Percentiles rank a stretch among this genome's conserved stretches.
phyloP scores from a whole-genome alignment of 1,140 invertebrate genomes.

The Marisa cornuarietis region DNA sequence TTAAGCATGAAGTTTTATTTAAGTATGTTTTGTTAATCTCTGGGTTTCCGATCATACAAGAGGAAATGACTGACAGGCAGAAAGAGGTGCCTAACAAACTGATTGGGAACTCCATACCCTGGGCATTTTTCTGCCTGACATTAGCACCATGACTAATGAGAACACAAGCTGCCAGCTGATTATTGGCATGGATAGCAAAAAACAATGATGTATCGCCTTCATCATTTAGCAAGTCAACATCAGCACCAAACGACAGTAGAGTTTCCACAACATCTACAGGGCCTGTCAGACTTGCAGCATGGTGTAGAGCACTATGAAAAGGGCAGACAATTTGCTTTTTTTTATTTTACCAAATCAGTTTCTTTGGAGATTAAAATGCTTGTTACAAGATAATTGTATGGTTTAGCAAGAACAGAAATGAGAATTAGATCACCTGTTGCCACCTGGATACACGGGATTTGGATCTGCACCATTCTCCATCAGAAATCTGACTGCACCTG shows the following conservation, averaged over 20 bases:
- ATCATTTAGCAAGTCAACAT: constrained; percentile 57
- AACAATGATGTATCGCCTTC: constrained; percentile 60
- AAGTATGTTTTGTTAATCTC: no score
- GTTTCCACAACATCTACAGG: constrained; percentile 56
- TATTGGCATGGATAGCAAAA: constrained; percentile 59
- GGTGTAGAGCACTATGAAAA: constrained; percentile 51
- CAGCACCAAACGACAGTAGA: constrained; percentile 52
- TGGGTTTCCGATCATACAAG: no score
- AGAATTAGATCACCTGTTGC: constrained; percentile 53
- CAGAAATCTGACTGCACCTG: constrained; percentile 54
- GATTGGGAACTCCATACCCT: constrained; percentile 39
- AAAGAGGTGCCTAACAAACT: not conserved
- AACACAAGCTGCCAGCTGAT: constrained; percentile 58
- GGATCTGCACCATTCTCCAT: constrained; percentile 59
- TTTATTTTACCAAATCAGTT: no score
- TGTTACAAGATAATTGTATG: no score
- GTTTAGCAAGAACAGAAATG: not conserved
- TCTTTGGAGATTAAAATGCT: no score
- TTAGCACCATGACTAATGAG: constrained; percentile 57
- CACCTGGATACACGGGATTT: constrained; percentile 54
- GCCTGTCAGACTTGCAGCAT: constrained; percentile 53
- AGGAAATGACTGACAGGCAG: no score
- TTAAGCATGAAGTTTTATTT: no score
- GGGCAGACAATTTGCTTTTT: no score
- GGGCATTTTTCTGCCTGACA: constrained; percentile 56